These are phyloP conservation scores for Pocillopora damicornis DNA, from an alignment of 64 coral and sea anemone species.

Conservation along the genomic window DNA sequence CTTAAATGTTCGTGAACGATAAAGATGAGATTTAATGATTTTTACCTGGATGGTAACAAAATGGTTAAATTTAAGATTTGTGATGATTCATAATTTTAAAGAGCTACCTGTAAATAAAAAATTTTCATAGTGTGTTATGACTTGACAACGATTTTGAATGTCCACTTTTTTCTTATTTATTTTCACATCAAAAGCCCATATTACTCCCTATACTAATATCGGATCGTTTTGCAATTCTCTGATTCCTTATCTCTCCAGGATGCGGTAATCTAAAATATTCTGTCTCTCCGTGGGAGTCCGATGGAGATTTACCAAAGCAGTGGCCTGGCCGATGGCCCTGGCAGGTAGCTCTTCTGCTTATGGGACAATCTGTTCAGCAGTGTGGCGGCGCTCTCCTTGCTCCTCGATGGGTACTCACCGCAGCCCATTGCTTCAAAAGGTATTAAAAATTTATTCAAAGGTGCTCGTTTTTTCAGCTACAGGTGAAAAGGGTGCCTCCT, in stretches of 20 bases:
- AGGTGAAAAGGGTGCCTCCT: too few species aligned
- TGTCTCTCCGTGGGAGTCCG: neutral
- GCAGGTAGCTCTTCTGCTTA: constrained; percentile 62
- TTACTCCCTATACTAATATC: neutral
- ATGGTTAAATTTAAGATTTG: too few species aligned
- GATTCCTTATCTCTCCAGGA: neutral
- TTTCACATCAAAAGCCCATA: too few species aligned
- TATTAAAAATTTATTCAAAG: neutral
- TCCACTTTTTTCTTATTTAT: too few species aligned
- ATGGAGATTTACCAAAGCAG: neutral
- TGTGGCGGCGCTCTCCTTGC: constrained; percentile 70
- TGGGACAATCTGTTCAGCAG: constrained; percentile 54
- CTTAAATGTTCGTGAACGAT: too few species aligned
- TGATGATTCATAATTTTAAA: too few species aligned
- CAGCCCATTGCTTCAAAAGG: constrained; percentile 84
- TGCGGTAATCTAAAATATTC: constrained; percentile 17
- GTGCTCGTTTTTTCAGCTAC: neutral
- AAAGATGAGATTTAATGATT: too few species aligned
- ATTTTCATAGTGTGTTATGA: too few species aligned
- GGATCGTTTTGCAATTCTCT: neutral
- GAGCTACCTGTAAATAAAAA: too few species aligned
- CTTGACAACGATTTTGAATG: too few species aligned
- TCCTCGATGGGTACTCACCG: constrained; percentile 65
- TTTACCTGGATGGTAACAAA: too few species aligned
- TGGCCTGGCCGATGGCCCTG: constrained; percentile 83